These are phyloP conservation scores for Syncerus caffer DNA, from an alignment of 2,797 vertebrate species.

Conservation along the genomic window DNA sequence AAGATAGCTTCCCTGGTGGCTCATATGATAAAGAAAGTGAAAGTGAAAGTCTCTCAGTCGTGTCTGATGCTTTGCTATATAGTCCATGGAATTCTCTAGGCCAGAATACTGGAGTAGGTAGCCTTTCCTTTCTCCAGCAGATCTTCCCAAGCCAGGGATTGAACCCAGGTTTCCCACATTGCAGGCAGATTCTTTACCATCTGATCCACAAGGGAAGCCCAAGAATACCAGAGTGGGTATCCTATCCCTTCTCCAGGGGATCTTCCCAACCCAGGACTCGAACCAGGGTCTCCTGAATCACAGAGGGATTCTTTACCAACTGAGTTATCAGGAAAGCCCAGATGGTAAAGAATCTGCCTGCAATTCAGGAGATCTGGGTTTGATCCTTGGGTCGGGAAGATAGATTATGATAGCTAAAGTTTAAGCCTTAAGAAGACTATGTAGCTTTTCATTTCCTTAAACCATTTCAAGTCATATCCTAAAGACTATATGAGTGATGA, in stretches of 20 bases:
- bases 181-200: background rate
- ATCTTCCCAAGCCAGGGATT: background rate
- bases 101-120: background rate
- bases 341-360: background rate
- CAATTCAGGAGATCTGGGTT: background rate
- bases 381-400: background rate
- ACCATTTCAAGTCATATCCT: background rate
- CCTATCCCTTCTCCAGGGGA: background rate
- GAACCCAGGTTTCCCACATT: background rate
- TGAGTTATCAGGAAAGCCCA: background rate
- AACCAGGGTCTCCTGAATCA: background rate
- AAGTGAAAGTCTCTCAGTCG: background rate
- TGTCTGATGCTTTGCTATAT: background rate
- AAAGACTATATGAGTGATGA: background rate
- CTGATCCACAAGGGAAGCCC: background rate
- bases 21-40: background rate
- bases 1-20: background rate
- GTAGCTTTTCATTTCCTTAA: background rate
- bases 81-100: background rate
- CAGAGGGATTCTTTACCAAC: background rate
- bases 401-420: background rate
- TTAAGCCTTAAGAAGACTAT: background rate
- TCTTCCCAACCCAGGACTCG: rapidly evolving
- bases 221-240: background rate
- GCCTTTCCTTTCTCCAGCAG: background rate